Conservation (phyloP, 2,113 vertebrate genomes). For the Phodopus roborovskii region DNA sequence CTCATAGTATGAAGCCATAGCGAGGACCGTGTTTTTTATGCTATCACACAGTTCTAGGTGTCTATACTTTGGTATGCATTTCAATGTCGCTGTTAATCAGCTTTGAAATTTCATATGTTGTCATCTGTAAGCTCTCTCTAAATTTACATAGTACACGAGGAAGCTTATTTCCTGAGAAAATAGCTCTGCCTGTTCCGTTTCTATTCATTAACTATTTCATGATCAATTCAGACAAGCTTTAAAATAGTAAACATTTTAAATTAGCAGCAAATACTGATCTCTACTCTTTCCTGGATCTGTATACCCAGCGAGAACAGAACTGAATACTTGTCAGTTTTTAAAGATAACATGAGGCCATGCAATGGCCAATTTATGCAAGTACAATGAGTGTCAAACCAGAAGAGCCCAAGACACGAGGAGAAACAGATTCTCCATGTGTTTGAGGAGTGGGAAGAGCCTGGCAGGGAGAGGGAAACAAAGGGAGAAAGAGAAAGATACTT, state of each 20-base stretch:
- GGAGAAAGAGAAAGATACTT: background rate
- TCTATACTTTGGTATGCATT: background rate
- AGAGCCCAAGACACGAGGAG: background rate
- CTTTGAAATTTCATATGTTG: background rate
- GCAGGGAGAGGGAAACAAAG: background rate
- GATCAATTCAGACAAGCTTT: background rate
- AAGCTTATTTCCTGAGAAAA: background rate
- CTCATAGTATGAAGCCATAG: background rate
- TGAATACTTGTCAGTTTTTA: background rate
- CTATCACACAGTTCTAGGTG: background rate
- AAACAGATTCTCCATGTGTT: background rate
- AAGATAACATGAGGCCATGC: background rate
- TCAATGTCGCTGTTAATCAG: background rate
- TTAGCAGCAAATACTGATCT: background rate
- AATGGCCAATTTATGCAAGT: background rate
- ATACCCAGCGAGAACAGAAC: background rate
- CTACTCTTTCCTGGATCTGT: background rate
- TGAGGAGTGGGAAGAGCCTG: background rate
- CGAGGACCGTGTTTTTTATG: background rate
- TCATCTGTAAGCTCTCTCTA: background rate
- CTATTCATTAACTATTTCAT: background rate
- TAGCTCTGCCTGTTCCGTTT: background rate
- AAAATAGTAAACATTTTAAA: constrained; percentile 11
- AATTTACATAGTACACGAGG: background rate
- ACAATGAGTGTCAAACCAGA: background rate